Evolutionary conservation across 2,888 invertebrate species (phyloP), one percentile per base, ranked within the genome.

Genomic region (Abrostola tripartita): DNA sequence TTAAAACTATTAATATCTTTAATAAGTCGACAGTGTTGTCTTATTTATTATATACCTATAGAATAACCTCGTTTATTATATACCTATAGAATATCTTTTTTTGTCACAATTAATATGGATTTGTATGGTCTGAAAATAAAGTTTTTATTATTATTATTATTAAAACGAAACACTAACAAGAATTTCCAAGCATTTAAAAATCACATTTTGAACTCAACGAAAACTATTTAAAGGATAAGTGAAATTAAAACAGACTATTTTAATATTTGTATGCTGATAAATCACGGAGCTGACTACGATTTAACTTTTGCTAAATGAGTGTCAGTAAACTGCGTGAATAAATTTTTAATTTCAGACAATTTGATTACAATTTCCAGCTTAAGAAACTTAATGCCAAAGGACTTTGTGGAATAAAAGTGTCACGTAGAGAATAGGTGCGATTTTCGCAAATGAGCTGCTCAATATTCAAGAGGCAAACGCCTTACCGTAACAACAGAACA

Each of bases 351-450:
- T 83, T 83, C 53, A 67, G 76, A 79, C 84, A 84, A 86, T 88
- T 88, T 79, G 76, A 85, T 82, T 47, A 47, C 44, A 47, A 47
- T 47, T 47, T 77, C 78, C 44, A 76, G 58, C 66, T 61, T 67
- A 69, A 78, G 75, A 81, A 78, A 71, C 71, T 78, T 79, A 81
- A 84, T 81, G 78, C 72, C 80, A 74, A 81, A 82, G 68, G 71
- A 81, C 78, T 84, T 78, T 79, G 81, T 68, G 73, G 82, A 85
- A 87, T 86, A 92, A 91, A 91, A 91, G 84, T 90, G 89, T 93
- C 92, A 92, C 92, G 92, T 92, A 90, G 89, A 86, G 89, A 92
- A 91, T 92, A 92, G 90, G 91, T 92, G 92, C 91, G 90, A 92
- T 92, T 92, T 92, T 89, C 88, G 74, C 86, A 92, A 93, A 94